A percentile compares a stretch with the other conserved stretches of the same genome.
Evolutionary conservation across 2,888 invertebrate genomes (phyloP).

Genomic region (Amphimallon solstitiale): DNA sequence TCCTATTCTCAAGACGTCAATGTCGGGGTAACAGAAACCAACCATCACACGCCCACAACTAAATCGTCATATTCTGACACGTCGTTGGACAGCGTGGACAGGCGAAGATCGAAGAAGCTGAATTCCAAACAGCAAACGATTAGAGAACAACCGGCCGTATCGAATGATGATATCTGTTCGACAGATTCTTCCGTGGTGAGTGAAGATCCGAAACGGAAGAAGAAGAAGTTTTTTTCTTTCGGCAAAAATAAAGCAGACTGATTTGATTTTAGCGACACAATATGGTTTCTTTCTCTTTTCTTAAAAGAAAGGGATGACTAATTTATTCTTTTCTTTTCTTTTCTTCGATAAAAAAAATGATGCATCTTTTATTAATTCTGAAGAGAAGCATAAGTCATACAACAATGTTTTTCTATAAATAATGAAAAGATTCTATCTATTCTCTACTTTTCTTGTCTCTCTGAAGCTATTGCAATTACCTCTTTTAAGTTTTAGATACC

Average conservation of each 20-base stretch:
- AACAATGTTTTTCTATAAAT: too few relatives aligned
- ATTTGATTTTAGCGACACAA: neutral
- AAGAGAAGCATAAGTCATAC: too few relatives aligned
- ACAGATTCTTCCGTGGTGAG: conserved; percentile 78
- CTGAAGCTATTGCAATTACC: too few relatives aligned
- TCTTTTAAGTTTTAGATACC: too few relatives aligned
- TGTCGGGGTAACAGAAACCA: conserved; percentile 53
- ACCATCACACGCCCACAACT: conserved; percentile 49
- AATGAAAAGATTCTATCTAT: too few relatives aligned
- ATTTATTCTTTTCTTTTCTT: neutral
- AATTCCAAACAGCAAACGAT: conserved; percentile 50
- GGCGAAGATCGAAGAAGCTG: conserved; percentile 35
- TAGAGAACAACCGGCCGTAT: conserved; percentile 52
- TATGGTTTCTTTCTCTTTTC: neutral
- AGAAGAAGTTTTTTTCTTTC: conserved; percentile 68
- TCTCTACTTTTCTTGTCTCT: too few relatives aligned
- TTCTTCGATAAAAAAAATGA: neutral
- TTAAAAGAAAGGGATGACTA: neutral
- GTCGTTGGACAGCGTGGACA: conserved; percentile 56
- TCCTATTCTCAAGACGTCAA: conserved; percentile 67
- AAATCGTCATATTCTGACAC: conserved; percentile 67
- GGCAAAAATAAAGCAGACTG: conserved; percentile 54
- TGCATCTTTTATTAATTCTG: neutral
- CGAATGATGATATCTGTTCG: conserved; percentile 74
- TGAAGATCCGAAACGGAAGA: conserved; percentile 70